Conservation (phyloP, 1,140 invertebrate genomes). For the Laupala kohalensis region DNA sequence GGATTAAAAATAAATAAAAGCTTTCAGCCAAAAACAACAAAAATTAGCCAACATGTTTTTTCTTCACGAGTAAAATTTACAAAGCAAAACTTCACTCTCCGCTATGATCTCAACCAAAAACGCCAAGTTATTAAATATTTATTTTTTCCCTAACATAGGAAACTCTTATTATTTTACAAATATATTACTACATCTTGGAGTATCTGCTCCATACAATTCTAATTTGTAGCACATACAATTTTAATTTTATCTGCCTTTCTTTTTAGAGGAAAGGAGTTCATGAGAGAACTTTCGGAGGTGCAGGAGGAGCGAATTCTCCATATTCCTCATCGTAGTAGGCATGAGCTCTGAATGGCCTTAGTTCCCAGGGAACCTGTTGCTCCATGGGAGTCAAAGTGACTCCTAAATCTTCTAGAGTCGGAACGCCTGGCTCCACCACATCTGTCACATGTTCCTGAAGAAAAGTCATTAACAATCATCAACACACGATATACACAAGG, state of each 20-base stretch:
- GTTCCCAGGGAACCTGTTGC: slow-evolving; percentile 61
- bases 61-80: too few relatives aligned
- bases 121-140: too few relatives aligned
- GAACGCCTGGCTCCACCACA: slow-evolving; percentile 33
- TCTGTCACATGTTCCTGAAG: slow-evolving; percentile 9
- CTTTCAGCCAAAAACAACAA: too few relatives aligned
- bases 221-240: background rate
- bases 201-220: background rate
- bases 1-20: too few relatives aligned
- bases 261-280: background rate
- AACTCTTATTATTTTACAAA: background rate
- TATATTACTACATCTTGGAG: background rate
- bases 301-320: slow-evolving; percentile 56
- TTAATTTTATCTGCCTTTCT: background rate
- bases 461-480: background rate
- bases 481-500: too few relatives aligned
- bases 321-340: slow-evolving; percentile 58
- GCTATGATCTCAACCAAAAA: too few relatives aligned
- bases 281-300: slow-evolving; percentile 37
- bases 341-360: slow-evolving; percentile 46
- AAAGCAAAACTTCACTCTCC: too few relatives aligned
- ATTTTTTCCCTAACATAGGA: too few relatives aligned
- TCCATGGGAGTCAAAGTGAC: slow-evolving; percentile 62
- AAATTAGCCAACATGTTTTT: too few relatives aligned
- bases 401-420: slow-evolving; percentile 78